Percentiles rank a stretch among this genome's conserved stretches.
phyloP scores from a whole-genome alignment of 2,113 vertebrate species.

The Scolopax mira region DNA sequence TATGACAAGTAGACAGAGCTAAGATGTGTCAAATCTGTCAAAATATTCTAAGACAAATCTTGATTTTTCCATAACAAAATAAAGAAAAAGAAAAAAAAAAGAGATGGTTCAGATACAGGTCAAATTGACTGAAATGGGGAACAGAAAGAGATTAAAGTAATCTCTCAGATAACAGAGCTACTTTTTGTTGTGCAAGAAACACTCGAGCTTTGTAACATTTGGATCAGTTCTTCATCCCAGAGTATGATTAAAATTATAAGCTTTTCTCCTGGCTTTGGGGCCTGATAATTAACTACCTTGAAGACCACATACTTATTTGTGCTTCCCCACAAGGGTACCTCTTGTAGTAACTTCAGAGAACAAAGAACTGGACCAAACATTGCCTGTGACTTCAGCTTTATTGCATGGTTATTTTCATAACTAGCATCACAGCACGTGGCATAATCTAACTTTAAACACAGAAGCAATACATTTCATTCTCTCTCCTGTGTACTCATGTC shows the following conservation, averaged over 20 bases:
- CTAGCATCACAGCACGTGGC: neutral
- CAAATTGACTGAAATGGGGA: neutral
- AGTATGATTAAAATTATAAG: neutral
- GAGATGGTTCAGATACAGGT: neutral
- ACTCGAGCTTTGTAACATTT: neutral
- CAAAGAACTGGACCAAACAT: neutral
- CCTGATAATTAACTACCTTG: neutral
- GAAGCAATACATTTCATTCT: neutral
- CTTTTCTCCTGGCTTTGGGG: neutral
- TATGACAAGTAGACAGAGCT: neutral
- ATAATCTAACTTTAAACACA: neutral
- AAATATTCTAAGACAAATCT: neutral
- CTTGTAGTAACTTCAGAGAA: neutral
- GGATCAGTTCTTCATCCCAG: neutral
- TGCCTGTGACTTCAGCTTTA: neutral
- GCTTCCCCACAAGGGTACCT: neutral
- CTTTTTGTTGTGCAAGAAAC: neutral
- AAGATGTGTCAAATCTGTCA: neutral
- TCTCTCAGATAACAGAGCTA: neutral
- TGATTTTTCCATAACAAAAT: neutral
- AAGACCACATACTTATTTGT: neutral
- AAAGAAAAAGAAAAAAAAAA: neutral
- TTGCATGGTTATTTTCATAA: neutral
- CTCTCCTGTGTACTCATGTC: neutral
- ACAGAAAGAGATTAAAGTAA: neutral